Evolutionary conservation across 2,888 invertebrate genomes (phyloP).

Genomic region (Geotrupes spiniger): DNA sequence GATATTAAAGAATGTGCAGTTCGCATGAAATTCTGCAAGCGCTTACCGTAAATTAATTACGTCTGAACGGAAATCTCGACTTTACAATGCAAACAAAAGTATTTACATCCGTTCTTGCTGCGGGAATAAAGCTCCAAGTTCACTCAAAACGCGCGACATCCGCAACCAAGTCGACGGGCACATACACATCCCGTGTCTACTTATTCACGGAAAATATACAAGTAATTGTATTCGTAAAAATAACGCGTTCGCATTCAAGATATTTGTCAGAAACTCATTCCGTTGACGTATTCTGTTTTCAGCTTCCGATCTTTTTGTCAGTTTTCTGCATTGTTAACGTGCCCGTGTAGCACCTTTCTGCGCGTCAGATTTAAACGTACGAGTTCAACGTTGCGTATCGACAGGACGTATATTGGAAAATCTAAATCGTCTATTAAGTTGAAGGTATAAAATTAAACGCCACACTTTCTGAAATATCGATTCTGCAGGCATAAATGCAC

Average conservation of each 20-base stretch:
- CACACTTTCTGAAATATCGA: too few relatives aligned
- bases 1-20: constrained; percentile 2
- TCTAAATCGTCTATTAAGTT: too few relatives aligned
- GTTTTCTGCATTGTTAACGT: too few relatives aligned
- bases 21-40: constrained; percentile 7
- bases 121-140: constrained; percentile 25
- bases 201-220: constrained; percentile 33
- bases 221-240: neutral
- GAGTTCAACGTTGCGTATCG: too few relatives aligned
- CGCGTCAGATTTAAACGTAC: too few relatives aligned
- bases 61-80: constrained; percentile 23
- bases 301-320: too few relatives aligned
- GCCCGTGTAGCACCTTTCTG: too few relatives aligned
- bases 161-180: constrained; percentile 32
- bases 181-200: constrained; percentile 36
- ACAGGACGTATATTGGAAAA: too few relatives aligned
- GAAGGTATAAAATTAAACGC: too few relatives aligned
- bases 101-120: constrained; percentile 31
- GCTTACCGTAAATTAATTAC: constrained; percentile 32
- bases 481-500: too few relatives aligned
- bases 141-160: constrained; percentile 34
- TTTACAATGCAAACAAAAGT: constrained; percentile 25
- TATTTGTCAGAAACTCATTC: constrained; percentile 6
- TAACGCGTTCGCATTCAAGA: constrained; percentile 2
- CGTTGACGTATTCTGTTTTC: neutral